Percentiles rank a stretch among this genome's conserved stretches.
Conservation (phyloP, 1,140 invertebrate genomes). For the Phymastichus coffea region DNA sequence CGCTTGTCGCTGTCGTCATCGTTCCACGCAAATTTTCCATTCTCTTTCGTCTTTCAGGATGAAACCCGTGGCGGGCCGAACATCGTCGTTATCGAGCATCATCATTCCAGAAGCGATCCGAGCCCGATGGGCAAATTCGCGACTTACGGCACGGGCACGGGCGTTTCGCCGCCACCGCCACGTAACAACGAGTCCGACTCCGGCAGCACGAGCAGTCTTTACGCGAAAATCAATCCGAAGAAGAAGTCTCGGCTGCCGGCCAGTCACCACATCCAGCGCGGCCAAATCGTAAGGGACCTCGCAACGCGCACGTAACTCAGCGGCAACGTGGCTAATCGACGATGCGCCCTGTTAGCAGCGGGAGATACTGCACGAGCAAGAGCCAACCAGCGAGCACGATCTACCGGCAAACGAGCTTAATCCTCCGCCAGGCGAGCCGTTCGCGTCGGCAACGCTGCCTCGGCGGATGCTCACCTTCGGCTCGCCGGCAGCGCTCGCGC, state of each 20-base stretch:
- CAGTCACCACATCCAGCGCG: constrained; percentile 3
- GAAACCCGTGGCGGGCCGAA: constrained; percentile 36
- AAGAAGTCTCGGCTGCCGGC: constrained; percentile 42
- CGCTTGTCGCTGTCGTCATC: too few species aligned
- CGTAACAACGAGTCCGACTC: constrained; percentile 50
- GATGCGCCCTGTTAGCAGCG: too few species aligned
- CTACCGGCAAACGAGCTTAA: background rate
- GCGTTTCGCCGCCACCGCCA: constrained; percentile 37
- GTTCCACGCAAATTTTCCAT: too few species aligned
- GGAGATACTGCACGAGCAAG: background rate
- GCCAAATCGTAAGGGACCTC: constrained; percentile 13
- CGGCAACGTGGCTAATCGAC: too few species aligned
- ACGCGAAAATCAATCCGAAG: constrained; percentile 52
- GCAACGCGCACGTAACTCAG: too few species aligned
- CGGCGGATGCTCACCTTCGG: constrained; percentile 10
- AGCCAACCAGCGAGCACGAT: background rate
- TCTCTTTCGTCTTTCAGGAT: background rate
- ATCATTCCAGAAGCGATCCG: constrained; percentile 72
- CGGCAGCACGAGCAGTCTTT: constrained; percentile 50
- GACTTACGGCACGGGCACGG: constrained; percentile 36
- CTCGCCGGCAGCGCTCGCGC: background rate
- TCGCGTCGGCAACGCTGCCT: background rate
- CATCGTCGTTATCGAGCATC: constrained; percentile 59
- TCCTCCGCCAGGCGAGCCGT: too few species aligned
- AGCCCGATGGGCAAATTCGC: constrained; percentile 43